Percentiles rank a stretch among this genome's conserved stretches.
phyloP scores from a whole-genome alignment of 2,113 vertebrate genomes.

The Amazona vittata region DNA sequence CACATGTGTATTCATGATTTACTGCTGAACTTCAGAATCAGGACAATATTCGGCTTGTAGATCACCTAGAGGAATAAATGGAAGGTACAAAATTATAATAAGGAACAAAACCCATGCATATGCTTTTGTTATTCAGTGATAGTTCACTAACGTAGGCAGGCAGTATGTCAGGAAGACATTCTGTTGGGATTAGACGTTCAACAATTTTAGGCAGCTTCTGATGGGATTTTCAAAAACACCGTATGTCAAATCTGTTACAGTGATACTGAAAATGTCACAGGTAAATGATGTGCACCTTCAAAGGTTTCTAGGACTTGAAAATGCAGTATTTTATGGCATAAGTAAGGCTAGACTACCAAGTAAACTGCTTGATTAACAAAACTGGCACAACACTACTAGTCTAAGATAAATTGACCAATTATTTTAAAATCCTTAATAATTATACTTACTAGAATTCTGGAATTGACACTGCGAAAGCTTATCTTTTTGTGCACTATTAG shows the following conservation, averaged over 20 bases:
- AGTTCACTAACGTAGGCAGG: neutral
- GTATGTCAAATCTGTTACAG: neutral
- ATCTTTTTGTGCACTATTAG: neutral
- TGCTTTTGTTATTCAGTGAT: neutral
- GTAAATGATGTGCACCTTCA: neutral
- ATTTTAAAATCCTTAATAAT: neutral
- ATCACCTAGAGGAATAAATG: neutral
- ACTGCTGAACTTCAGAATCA: neutral
- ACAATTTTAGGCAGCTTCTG: neutral
- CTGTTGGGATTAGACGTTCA: neutral
- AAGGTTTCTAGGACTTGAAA: neutral
- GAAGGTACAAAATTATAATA: neutral
- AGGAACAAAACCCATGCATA: neutral
- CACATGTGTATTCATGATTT: neutral
- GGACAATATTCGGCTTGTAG: neutral
- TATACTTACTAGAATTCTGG: neutral
- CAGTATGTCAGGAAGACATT: neutral
- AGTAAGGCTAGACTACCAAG: neutral
- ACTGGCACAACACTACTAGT: neutral
- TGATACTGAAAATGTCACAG: neutral
- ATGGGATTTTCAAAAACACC: neutral
- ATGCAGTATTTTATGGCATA: neutral
- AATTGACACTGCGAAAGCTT: neutral
- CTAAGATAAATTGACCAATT: neutral
- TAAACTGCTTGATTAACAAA: neutral